A percentile compares a stretch with the other conserved stretches of the same genome.
Evolutionary conservation across 2,797 vertebrate species (phyloP).

Genomic region (Merluccius polli): DNA sequence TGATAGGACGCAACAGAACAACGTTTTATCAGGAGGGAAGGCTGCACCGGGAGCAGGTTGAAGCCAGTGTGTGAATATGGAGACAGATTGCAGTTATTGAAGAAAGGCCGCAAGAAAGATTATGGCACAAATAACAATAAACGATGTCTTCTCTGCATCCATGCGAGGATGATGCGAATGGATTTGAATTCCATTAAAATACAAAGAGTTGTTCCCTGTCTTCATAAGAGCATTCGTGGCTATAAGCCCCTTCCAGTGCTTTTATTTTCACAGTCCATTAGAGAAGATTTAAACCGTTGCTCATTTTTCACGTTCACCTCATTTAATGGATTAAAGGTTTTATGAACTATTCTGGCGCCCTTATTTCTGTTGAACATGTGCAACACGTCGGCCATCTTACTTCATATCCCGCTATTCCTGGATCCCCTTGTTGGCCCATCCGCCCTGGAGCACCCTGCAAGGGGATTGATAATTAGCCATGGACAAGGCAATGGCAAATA

Average conservation of each 20-base stretch:
- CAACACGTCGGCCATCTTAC: constrained; percentile 60
- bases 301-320: background rate
- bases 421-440: constrained; percentile 87
- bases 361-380: too few species aligned
- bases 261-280: background rate
- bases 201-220: background rate
- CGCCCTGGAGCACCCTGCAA: constrained; percentile 84
- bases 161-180: background rate
- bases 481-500: too few species aligned
- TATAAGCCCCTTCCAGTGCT: background rate
- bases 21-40: background rate
- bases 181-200: background rate
- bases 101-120: background rate
- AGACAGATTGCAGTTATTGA: background rate
- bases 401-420: constrained; percentile 84
- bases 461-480: constrained; percentile 9
- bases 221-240: background rate
- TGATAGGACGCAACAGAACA: constrained; percentile 15
- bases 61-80: background rate
- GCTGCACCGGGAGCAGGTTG: background rate
- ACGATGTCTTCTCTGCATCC: background rate
- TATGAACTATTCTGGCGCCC: background rate
- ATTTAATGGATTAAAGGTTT: background rate
- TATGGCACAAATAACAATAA: background rate
- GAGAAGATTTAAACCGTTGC: background rate